Evolutionary conservation across 2,888 invertebrate genomes (phyloP).

Genomic region (Stenoptilia bipunctidactyla): DNA sequence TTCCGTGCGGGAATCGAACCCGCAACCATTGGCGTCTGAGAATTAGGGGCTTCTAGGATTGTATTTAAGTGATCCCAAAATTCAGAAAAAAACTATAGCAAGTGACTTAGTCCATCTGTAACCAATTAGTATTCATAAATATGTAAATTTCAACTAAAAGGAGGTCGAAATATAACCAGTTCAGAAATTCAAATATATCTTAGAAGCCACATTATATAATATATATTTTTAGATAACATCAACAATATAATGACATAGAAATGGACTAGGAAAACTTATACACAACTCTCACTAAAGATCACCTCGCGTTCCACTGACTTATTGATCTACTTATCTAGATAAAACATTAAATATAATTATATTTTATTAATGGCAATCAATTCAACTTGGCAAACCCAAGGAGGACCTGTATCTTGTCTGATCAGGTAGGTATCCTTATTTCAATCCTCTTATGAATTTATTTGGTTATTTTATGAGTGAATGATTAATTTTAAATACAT

Average conservation of each 20-base stretch:
- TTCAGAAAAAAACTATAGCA: too few species aligned
- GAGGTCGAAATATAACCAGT: too few species aligned
- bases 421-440: background rate
- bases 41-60: too few species aligned
- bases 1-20: too few species aligned
- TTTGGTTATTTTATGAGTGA: background rate
- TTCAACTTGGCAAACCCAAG: background rate
- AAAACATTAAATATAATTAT: background rate
- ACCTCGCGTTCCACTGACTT: constrained; percentile 50
- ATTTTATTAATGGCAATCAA: constrained; percentile 24
- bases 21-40: too few species aligned
- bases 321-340: background rate
- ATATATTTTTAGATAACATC: background rate
- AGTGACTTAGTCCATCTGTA: too few species aligned
- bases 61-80: too few species aligned
- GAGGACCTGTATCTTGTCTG: background rate
- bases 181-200: too few species aligned
- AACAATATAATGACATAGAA: constrained; percentile 56
- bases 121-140: too few species aligned
- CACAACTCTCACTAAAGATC: constrained; percentile 64
- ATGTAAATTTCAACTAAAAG: too few species aligned
- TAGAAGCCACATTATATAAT: constrained; percentile 32
- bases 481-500: too few species aligned
- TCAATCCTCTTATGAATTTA: background rate
- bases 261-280: constrained; percentile 35